Evolutionary conservation across 2,113 vertebrate species (phyloP), one percentile per base, ranked within the genome.

Genomic region (Salvelinus namaycush): DNA sequence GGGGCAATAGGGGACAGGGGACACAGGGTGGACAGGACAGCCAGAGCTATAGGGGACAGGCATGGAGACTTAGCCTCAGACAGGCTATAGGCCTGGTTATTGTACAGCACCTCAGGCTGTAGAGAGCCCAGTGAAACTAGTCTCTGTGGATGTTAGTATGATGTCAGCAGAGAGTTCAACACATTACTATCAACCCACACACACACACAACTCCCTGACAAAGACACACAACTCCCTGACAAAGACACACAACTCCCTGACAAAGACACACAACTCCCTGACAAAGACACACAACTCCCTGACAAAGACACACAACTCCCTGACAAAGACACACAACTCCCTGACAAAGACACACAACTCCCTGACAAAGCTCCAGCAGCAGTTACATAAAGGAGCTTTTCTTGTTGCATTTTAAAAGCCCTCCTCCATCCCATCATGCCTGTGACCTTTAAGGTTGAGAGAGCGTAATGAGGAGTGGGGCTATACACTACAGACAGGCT

Each of bases 371-470:
- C 8, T 39, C 34, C 34, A 9, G 39, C 20, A 59, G 39, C 39
- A 44, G 8, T 44, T 44, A 44, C 39, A 11, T 54, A 54, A 54
- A 54, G 12, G 51, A 18, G 51, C 4, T 54, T 54, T 54, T 54
- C 51, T 54, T 54, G 51, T 54, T 54, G 14, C 51, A 54, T 54
- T 54, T 54, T 54, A 54, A 54, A 54, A 18, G 51, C n/a, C 39
- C 39, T 39, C 39, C 39, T 44, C 39, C 39, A 44, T 44, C 39
- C 39, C 39, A 44, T 44, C 75, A 69, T 76, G 80, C 74, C 79
- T 74, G 39, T 86, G 89, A 89, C 88, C 90, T 90, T 90, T 89
- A 80, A 88, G 81, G 78, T 82, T 87, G 81, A 83, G 73, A 77
- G 80, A 79, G 81, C 89, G 82, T 87, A 90, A 88, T 87, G 82